Evolutionary conservation across 2,888 invertebrate species (phyloP).

Genomic region (Steinernema carpocapsae): DNA sequence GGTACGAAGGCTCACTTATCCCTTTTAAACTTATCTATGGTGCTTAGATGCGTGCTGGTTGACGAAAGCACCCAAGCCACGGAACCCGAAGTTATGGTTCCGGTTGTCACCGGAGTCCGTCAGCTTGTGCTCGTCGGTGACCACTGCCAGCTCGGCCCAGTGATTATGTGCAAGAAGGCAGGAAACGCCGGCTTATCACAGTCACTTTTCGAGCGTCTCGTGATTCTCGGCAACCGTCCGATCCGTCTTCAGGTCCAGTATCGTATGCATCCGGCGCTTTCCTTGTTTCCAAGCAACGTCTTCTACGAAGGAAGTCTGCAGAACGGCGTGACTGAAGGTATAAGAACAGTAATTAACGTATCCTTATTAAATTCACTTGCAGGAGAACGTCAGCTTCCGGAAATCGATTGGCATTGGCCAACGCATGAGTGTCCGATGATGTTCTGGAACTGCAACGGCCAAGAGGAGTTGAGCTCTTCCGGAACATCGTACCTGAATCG

Average conservation of each 20-base stretch:
- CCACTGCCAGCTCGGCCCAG: conserved; percentile 97
- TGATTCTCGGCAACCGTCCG: conserved; percentile 93
- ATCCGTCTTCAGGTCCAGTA: conserved; percentile 87
- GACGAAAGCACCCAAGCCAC: conserved; percentile 73
- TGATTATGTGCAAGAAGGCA: conserved; percentile 87
- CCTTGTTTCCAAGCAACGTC: conserved; percentile 96
- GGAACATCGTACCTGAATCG: conserved; percentile 97
- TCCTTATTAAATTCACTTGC: conserved; percentile 42
- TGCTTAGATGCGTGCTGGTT: conserved; percentile 70
- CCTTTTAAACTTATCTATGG: too few species aligned
- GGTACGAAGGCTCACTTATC: too few species aligned
- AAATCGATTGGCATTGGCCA: conserved; percentile 98
- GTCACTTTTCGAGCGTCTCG: conserved; percentile 93
- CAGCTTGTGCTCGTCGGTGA: conserved; percentile 97
- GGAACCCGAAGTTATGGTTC: conserved; percentile 78
- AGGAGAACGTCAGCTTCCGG: conserved; percentile 86
- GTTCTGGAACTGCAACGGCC: conserved; percentile 92
- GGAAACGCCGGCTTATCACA: conserved; percentile 94
- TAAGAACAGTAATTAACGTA: conserved; percentile 40
- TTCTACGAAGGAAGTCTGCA: conserved; percentile 98
- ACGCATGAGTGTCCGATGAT: conserved; percentile 95
- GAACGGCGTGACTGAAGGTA: conserved; percentile 91
- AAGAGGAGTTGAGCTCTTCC: conserved; percentile 97
- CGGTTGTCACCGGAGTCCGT: conserved; percentile 93
- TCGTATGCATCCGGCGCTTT: conserved; percentile 97